Evolutionary conservation across 2,797 vertebrate species (phyloP).

Genomic region (Rhodeus uyekii): DNA sequence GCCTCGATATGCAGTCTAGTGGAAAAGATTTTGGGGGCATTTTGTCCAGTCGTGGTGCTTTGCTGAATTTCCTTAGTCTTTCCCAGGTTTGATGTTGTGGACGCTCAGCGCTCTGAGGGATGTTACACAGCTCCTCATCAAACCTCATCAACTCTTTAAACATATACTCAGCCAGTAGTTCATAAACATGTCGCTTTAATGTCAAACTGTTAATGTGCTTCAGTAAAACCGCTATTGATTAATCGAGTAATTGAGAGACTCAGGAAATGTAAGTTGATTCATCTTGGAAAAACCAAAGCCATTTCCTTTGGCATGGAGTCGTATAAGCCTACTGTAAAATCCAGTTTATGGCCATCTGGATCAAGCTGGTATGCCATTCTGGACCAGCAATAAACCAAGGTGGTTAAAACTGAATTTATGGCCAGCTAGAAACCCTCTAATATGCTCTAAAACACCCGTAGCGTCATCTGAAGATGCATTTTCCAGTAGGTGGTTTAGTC

Average conservation of each 20-base stretch:
- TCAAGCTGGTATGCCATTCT: not conserved
- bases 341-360: not conserved
- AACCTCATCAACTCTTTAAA: not conserved
- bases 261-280: not conserved
- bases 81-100: not conserved
- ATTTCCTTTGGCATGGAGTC: not conserved
- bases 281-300: not conserved
- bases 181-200: not conserved
- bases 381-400: not conserved
- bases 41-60: constrained; percentile 7
- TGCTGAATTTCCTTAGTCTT: constrained; percentile 32
- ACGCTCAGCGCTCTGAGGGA: not conserved
- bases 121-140: not conserved
- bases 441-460: not conserved
- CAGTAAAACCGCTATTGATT: not conserved
- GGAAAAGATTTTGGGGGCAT: constrained; percentile 19
- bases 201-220: not conserved
- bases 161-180: not conserved
- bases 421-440: not conserved
- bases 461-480: not conserved
- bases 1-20: constrained; percentile 53
- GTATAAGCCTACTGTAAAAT: not conserved
- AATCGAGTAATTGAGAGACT: not conserved
- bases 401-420: not conserved
- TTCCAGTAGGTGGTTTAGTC: not conserved